Evolutionary conservation across 2,888 invertebrate species (phyloP), one percentile per base, ranked within the genome.

Genomic region (Habrosyne pyritoides): DNA sequence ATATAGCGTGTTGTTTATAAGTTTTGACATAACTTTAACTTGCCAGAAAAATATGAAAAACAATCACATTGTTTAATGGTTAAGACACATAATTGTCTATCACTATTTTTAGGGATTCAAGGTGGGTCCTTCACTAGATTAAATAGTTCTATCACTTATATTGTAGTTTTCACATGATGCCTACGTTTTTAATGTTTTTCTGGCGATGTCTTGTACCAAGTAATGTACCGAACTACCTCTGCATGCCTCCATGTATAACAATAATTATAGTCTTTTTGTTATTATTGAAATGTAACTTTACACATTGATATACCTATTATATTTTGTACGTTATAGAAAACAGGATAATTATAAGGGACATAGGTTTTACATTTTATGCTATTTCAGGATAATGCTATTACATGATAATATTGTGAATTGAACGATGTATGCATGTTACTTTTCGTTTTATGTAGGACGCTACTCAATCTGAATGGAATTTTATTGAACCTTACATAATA

Each of bases 191-290:
- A 18, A 42, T 42, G n/a, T 42, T 42, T 42, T 28, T 28, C 50
- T 28, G 73, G 72, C 64, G 69, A 63, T 60, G 73, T 69, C 67
- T 67, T 76, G 69, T 78, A 73, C 72, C 73, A 75, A 76, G 66
- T 75, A 69, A 75, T 67, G 70, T 82, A 88, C 86, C 90, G 79
- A 91, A 79, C 91, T 91, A 91, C 91, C 91, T 91, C 91, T 82
- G 83, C 81, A 85, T 84, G 88, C 89, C 91, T 91, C 87, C 84
- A 84, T 81, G 71, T 75, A 75, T 81, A 81, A 77, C 84, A 84
- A 76, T 86, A 72, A 82, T 77, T 82, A 85, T 86, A 88, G 77
- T 80, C 83, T 50, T 24, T 84, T 89, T 87, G 87, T 90, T 88
- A 82, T 73, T 71, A 68, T 69, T 73, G 69, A 70, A 64, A 71